Evolutionary conservation across 2,797 vertebrate genomes (phyloP).

Genomic region (Melanotaenia pygmaea): DNA sequence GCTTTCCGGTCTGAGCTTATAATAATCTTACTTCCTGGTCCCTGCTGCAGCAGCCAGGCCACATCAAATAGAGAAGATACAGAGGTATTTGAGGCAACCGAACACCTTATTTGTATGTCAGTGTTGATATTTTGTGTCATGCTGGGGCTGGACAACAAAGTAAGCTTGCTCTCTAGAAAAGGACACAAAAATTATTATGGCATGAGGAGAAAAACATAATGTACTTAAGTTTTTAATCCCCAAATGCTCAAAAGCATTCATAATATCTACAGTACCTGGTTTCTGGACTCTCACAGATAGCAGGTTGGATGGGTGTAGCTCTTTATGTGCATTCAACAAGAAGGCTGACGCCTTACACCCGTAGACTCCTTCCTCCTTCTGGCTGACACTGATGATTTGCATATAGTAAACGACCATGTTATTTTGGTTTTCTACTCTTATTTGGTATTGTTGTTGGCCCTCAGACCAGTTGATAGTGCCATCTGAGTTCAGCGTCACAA

Average conservation of each 20-base stretch:
- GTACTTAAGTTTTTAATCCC: background rate
- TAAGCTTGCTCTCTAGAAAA: slow-evolving; percentile 68
- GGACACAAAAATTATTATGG: slow-evolving; percentile 14
- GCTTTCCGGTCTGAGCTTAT: slow-evolving; percentile 68
- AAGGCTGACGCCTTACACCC: slow-evolving; percentile 72
- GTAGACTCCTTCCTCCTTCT: slow-evolving; percentile 70
- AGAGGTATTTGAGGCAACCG: slow-evolving; percentile 47
- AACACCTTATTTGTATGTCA: slow-evolving; percentile 80
- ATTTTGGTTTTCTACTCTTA: slow-evolving; percentile 32
- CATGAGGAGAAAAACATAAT: background rate
- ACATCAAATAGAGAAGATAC: slow-evolving; percentile 75
- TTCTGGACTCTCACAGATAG: slow-evolving; percentile 63
- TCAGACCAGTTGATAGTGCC: slow-evolving; percentile 74
- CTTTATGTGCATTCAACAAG: slow-evolving; percentile 59
- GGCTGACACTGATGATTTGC: slow-evolving; percentile 62
- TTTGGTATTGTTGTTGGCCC: slow-evolving; percentile 73
- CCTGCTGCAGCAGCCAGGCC: slow-evolving; percentile 79
- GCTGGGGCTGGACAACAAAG: slow-evolving; percentile 42
- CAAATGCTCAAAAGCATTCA: background rate
- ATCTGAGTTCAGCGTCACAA: slow-evolving; percentile 64
- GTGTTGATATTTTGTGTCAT: slow-evolving; percentile 49
- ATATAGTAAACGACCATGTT: slow-evolving; percentile 48
- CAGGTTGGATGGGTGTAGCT: slow-evolving; percentile 53
- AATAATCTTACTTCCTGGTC: slow-evolving; percentile 36
- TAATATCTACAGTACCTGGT: slow-evolving; percentile 67